Evolutionary conservation across 2,113 vertebrate genomes (phyloP).

Genomic region (Malurus melanocephalus): DNA sequence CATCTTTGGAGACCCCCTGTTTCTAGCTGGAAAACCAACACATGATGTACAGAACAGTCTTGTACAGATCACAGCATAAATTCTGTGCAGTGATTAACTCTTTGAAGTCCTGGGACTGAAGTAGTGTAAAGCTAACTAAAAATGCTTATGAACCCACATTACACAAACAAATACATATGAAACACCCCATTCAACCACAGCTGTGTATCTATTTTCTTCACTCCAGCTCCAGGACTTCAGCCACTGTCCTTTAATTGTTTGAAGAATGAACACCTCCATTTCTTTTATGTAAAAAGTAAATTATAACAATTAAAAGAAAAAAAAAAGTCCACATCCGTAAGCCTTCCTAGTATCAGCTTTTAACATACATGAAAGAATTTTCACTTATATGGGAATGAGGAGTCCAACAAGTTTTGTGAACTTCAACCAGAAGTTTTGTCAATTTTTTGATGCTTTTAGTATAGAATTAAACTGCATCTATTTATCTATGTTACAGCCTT

Average conservation of each 20-base stretch:
- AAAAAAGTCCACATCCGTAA: not conserved
- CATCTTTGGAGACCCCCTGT: not conserved
- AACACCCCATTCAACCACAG: not conserved
- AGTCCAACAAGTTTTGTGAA: not conserved
- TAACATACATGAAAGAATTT: not conserved
- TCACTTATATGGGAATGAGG: not conserved
- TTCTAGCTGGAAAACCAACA: not conserved
- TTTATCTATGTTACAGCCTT: slow-evolving; percentile 10
- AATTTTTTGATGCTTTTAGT: not conserved
- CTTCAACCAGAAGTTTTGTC: too few species aligned
- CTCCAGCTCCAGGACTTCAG: not conserved
- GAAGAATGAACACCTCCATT: not conserved
- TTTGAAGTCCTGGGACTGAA: not conserved
- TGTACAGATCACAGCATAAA: not conserved
- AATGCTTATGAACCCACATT: not conserved
- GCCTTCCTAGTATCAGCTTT: not conserved
- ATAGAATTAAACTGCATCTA: not conserved
- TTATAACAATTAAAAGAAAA: not conserved
- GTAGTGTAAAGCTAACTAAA: not conserved
- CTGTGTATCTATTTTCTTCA: not conserved
- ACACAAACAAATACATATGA: not conserved
- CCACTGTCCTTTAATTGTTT: not conserved
- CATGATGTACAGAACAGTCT: rapidly evolving
- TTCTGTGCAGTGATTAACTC: not conserved
- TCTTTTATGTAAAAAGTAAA: not conserved